Conservation (phyloP, 2,113 vertebrate genomes). For the Kobus ellipsiprymnus region DNA sequence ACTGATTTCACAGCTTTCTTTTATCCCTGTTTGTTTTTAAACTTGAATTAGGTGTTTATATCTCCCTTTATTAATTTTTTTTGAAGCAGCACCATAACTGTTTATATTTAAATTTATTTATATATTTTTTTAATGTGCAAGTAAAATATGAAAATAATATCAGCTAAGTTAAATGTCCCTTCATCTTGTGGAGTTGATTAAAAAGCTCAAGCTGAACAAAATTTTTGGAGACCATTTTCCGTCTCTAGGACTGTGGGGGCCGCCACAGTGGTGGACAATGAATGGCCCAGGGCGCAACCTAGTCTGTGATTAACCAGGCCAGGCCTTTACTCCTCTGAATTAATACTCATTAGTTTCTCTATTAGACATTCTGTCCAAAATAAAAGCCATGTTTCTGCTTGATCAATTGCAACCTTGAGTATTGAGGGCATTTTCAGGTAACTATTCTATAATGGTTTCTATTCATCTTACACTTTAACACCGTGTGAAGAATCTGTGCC, state of each 20-base stretch:
- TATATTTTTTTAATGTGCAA: background rate
- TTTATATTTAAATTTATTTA: background rate
- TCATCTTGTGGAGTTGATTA: background rate
- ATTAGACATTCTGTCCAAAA: background rate
- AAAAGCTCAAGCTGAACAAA: background rate
- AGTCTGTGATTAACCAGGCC: background rate
- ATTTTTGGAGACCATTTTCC: background rate
- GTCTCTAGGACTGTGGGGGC: background rate
- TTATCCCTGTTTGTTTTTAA: background rate
- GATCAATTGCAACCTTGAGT: background rate
- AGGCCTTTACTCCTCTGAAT: background rate
- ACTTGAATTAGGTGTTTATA: background rate
- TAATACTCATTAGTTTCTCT: background rate
- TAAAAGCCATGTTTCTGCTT: background rate
- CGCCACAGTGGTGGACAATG: background rate
- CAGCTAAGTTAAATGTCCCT: background rate
- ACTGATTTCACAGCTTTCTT: background rate
- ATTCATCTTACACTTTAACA: background rate
- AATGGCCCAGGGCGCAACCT: background rate
- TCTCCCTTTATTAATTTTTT: background rate
- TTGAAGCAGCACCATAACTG: background rate
- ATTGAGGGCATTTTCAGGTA: background rate
- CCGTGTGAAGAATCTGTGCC: background rate
- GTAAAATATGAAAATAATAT: background rate
- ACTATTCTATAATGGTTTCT: background rate